Evolutionary conservation across 1,140 invertebrate genomes (phyloP), one percentile per base, ranked within the genome.

Genomic region (Saxidomus purpurata): DNA sequence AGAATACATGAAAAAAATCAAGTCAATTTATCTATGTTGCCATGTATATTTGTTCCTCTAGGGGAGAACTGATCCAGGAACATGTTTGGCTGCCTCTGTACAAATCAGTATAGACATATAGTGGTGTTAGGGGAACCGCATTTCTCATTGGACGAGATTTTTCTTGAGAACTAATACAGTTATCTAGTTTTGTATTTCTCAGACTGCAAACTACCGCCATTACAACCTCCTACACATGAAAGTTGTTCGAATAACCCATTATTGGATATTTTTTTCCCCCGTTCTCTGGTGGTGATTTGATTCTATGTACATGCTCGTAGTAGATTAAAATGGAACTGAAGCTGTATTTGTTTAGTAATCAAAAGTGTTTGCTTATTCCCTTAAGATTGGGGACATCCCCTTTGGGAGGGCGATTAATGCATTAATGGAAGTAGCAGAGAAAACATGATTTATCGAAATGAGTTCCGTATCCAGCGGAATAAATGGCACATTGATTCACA

Each of bases 91-190:
- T 71, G 9, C 17, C 19, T 71, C 1, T 1, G 36, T 28, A 36
- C 38, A 31, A 67, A 71, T 71, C 67, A 38, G 17, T n/a, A 38
- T 38, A 71, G 67, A 71, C 67, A 71, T 71, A 71, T 71, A 71
- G 3, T 71, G 34, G 34, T 71, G 67, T 71, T 38, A 71, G 15
- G 67, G 34, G 34, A 71, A 67, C 9, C 31, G 9, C 31, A 19
- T 71, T 25, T 19, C 55, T 9, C 19, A n/a, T n/a, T 22, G 19
- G 55, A 19, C 8, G 22, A n/a, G 25, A n/a, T 38, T 71, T 22
- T 71, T 71, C 36, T 8, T 19, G 28, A 38, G n/a, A 19, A 19
- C 36, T 71, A 71, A 71, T 71, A 71, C 67, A 28, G 9, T 71
- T 71, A 71, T 71, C 67, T 17, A 38, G 67, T 17, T 71, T 71